Conservation (phyloP, 1,140 invertebrate species). For the Ephestia elutella region DNA sequence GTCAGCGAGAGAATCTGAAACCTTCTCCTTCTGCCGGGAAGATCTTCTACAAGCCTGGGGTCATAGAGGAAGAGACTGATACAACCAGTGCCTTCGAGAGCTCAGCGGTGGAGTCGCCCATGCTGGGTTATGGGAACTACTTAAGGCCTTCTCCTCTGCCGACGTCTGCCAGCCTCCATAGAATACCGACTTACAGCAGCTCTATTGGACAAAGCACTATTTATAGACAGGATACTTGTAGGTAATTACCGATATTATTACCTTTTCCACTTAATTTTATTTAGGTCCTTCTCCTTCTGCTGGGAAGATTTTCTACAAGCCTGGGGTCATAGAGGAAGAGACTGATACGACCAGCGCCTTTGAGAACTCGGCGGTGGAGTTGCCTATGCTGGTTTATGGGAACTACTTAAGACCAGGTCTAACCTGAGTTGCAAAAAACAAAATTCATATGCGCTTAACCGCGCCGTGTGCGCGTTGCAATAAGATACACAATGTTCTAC, state of each 20-base stretch:
- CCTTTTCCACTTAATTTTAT: no score
- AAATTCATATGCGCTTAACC: no score
- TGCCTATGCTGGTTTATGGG: conserved; percentile 51
- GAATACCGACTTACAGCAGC: conserved; percentile 68
- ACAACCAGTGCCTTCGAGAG: conserved; percentile 66
- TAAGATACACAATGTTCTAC: no score
- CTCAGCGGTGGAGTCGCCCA: conserved; percentile 62
- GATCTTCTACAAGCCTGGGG: conserved; percentile 68
- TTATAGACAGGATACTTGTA: conserved; percentile 65
- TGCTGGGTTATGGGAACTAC: conserved; percentile 44
- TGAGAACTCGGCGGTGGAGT: conserved; percentile 60
- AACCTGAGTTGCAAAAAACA: no score
- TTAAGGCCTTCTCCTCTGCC: conserved; percentile 53
- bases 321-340: conserved; percentile 67
- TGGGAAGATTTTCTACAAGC: conserved; percentile 68
- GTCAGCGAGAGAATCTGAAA: conserved; percentile 41
- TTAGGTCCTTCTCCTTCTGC: no score
- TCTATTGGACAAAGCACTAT: conserved; percentile 67
- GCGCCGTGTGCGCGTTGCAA: no score
- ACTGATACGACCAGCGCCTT: conserved; percentile 68
- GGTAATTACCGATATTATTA: conserved; percentile 40
- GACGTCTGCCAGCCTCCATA: conserved; percentile 55
- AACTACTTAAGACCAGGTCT: conserved; percentile 52
- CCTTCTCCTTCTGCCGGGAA: conserved; percentile 45
- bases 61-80: conserved; percentile 69